Percentiles rank a stretch among this genome's conserved stretches.
These are phyloP conservation scores for Cnemophilus loriae DNA, from an alignment of 2,113 vertebrate species.

Conservation along the genomic window DNA sequence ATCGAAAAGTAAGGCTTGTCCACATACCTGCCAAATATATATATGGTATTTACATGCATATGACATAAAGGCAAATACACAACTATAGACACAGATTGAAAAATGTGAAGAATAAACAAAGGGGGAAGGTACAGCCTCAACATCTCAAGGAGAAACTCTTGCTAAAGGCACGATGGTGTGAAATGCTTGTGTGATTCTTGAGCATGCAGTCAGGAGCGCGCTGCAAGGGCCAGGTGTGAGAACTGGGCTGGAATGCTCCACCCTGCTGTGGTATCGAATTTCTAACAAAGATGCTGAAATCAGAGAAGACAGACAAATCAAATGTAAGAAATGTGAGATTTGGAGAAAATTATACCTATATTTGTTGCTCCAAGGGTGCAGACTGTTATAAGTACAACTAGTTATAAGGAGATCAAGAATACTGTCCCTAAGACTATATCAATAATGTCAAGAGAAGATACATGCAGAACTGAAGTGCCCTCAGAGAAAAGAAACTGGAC, in stretches of 20 bases:
- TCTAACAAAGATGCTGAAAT: not conserved
- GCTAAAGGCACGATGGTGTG: rapidly evolving
- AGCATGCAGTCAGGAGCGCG: not conserved
- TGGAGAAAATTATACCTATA: not conserved
- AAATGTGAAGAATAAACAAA: not conserved
- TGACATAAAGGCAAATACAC: not conserved
- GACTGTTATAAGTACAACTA: not conserved
- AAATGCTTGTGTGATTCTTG: not conserved
- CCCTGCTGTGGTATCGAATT: rapidly evolving
- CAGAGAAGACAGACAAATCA: not conserved
- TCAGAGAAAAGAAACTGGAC: not conserved
- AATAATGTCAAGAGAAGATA: not conserved
- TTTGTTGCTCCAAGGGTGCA: not conserved
- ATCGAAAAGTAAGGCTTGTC: not conserved
- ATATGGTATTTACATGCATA: too few species aligned
- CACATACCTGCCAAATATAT: rapidly evolving
- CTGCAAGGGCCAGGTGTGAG: not conserved
- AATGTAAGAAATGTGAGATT: not conserved
- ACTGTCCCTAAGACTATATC: not conserved
- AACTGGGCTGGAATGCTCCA: not conserved
- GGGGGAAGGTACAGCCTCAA: not conserved
- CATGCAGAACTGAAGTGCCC: not conserved
- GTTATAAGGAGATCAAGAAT: not conserved
- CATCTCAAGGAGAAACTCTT: not conserved
- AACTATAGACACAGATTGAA: not conserved